A percentile compares a stretch with the other conserved stretches of the same genome.
Conservation (phyloP, 2,797 vertebrate species). For the Malurus splendens region DNA sequence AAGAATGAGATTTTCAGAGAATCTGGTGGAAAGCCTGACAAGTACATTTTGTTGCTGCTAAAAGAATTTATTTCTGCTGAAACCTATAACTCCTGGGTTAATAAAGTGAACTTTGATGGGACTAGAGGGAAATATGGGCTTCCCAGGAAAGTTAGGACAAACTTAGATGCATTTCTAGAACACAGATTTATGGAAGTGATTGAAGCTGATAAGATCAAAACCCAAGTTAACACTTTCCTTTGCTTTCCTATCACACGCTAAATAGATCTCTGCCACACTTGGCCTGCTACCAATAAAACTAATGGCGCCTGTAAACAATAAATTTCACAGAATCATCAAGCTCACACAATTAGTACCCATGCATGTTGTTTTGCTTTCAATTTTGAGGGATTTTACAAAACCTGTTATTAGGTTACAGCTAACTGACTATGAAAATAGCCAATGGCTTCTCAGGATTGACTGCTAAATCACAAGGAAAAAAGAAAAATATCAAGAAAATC, state of each 20-base stretch:
- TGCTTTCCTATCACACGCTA: slow-evolving; percentile 35
- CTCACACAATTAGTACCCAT: background rate
- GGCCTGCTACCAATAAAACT: slow-evolving; percentile 33
- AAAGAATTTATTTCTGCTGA: slow-evolving; percentile 71
- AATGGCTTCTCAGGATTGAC: background rate
- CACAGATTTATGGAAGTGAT: slow-evolving; percentile 69
- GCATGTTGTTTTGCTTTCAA: slow-evolving; percentile 5
- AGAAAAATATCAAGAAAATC: background rate
- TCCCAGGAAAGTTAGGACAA: slow-evolving; percentile 66
- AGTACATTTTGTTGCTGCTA: slow-evolving; percentile 65
- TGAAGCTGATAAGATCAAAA: slow-evolving; percentile 68
- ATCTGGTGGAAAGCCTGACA: slow-evolving; percentile 52
- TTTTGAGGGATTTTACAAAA: background rate
- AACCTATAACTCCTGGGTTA: slow-evolving; percentile 71
- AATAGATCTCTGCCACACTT: slow-evolving; percentile 42
- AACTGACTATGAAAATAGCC: background rate
- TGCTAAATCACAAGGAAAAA: background rate
- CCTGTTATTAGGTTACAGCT: background rate
- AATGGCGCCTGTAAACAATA: slow-evolving; percentile 12
- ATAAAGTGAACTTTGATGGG: slow-evolving; percentile 72
- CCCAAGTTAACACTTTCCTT: slow-evolving; percentile 60
- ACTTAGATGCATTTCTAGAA: slow-evolving; percentile 63
- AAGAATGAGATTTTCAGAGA: slow-evolving; percentile 62
- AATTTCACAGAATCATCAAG: slow-evolving; percentile 14
- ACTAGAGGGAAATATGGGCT: slow-evolving; percentile 70